Evolutionary conservation across 2,888 invertebrate genomes (phyloP), one percentile per base, ranked within the genome.

Genomic region (Seira musarum): DNA sequence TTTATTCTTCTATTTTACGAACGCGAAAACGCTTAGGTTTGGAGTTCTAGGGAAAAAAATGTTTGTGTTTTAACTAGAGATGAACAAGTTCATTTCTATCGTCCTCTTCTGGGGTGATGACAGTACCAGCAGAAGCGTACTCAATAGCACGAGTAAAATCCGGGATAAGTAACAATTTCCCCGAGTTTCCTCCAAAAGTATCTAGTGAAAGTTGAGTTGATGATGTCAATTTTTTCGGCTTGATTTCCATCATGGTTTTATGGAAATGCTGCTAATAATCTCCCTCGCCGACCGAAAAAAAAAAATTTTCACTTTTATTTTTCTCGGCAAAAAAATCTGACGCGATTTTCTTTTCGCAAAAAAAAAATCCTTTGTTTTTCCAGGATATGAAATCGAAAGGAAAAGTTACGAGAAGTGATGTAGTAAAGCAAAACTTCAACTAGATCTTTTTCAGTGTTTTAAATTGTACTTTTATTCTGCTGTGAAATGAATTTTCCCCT

Each of bases 111-210:
- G n/a, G n/a, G 40, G 40, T 40, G 13, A 40, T 40, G 40, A 40
- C 40, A 40, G 40, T 40, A 40, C 40, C 6, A 25, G 35, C n/a
- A 35, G 57, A n/a, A n/a, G n/a, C n/a, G n/a, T n/a, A 25, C 25
- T 69, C 15, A 67, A 67, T 49, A 46, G n/a, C 46, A 22, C 46
- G 49, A 70, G 71, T 66, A 69, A 75, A 24, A 74, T 82, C 75
- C 63, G 79, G n/a, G 46, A 72, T 69, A 8, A 75, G 67, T n/a
- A 71, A 40, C 71, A 74, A 79, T 75, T 82, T 82, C 82, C 82
- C 79, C 24, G 66, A 72, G 64, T 71, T 71, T 71, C 17, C 57
- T 57, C 57, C 57, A 57, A 17, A 13, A 57, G 57, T 5, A 19
- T 17, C 40, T 30, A 70, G 70, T 70, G 61, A 35, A 70, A 70